These are phyloP conservation scores for Cheumatopsyche charites DNA, from an alignment of 1,140 invertebrate genomes.

Conservation along the genomic window DNA sequence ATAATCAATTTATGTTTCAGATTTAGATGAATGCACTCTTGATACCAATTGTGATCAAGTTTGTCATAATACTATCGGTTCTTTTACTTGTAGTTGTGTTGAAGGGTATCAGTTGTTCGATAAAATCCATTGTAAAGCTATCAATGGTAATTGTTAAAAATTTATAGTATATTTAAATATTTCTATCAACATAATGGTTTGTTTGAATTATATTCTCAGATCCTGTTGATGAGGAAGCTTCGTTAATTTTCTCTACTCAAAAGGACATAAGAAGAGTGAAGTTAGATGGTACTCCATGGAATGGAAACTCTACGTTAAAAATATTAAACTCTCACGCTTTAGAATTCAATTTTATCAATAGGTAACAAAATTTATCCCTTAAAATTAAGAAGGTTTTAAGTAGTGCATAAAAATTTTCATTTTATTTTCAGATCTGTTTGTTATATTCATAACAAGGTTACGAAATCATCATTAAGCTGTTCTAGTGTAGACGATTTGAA, in stretches of 20 bases:
- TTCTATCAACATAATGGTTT: background rate
- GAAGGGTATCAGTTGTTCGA: conserved; percentile 71
- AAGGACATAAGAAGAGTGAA: conserved; percentile 61
- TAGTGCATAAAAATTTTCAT: conserved; percentile 56
- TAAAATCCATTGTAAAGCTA: conserved; percentile 64
- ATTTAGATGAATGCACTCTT: conserved; percentile 75
- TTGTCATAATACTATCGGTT: conserved; percentile 75
- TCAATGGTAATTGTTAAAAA: conserved; percentile 66
- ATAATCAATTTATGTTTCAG: conserved; percentile 56
- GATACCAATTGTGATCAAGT: conserved; percentile 80
- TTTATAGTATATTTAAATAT: background rate
- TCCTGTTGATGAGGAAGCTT: conserved; percentile 59
- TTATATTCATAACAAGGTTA: conserved; percentile 68
- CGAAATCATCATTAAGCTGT: conserved; percentile 63
- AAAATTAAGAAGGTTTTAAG: conserved; percentile 49
- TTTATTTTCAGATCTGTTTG: conserved; percentile 66
- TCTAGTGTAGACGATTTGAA: conserved; percentile 66
- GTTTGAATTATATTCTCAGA: conserved; percentile 54
- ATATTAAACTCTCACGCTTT: conserved; percentile 58
- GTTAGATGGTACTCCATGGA: conserved; percentile 61
- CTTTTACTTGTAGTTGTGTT: conserved; percentile 77
- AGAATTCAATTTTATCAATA: conserved; percentile 56
- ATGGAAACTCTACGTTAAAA: conserved; percentile 55
- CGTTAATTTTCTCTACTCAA: conserved; percentile 63
- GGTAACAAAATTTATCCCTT: conserved; percentile 23